Evolutionary conservation across 2,888 invertebrate species (phyloP), one percentile per base, ranked within the genome.

Genomic region (Rapana venosa): DNA sequence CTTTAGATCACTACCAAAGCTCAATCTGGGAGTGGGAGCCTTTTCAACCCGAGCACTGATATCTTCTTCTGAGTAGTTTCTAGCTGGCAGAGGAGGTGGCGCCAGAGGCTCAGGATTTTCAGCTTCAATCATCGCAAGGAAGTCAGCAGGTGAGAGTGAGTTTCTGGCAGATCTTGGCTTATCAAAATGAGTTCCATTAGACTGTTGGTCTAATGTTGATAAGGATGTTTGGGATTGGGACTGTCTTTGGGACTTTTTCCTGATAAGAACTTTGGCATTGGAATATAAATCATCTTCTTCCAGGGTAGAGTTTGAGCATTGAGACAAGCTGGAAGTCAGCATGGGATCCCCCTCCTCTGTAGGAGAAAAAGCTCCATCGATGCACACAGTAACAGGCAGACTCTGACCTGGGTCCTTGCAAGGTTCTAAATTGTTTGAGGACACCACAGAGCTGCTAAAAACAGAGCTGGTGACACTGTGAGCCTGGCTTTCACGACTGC

Each of bases 51-150:
- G 36, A 36, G 83, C 58, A 22, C 30, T 36, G 17, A 90, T 83
- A 56, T 92, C 92, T 35, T 91, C 91, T 47, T 92, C 91, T 77
- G 91, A 90, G 85, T 94, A 94, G 66, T 93, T 93, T 87, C 94
- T 92, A 15, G 92, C 92, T 20, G 94, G 94, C 22, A 94, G 90
- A 11, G 94, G 94, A 20, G 93, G 93, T 13, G 93, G 92, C n/a
- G 90, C 92, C 66, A 83, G 89, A 56, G 87, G 85, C 5, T 91
- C 88, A 56, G 85, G 13, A 22, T 56, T 70, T 30, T 83, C 26
- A 35, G 36, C 89, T 35, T 89, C 70, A 15, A 85, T 70, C 30
- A 58, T 30, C 20, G 89, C 70, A 2, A 66, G 70, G 32, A 84
- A 32, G 56, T 85, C 85, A 36, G 89, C 85, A 36, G 89, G 89